Conservation (phyloP, 1,140 invertebrate species). For the Marisa cornuarietis region DNA sequence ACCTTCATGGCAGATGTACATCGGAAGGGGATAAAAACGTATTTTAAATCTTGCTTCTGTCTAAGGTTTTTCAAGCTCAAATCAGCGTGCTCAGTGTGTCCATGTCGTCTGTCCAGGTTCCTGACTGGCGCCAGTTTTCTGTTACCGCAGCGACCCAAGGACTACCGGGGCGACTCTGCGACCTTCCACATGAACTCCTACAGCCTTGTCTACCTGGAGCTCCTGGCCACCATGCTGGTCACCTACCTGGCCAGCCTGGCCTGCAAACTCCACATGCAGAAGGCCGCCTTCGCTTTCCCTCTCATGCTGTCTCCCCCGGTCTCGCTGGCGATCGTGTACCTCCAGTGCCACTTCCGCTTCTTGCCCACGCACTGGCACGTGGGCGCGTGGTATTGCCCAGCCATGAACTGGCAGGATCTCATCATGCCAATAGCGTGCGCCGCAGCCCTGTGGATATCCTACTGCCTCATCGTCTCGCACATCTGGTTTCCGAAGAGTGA, state of each 20-base stretch:
- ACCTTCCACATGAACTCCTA: constrained; percentile 36
- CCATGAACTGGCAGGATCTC: constrained; percentile 28
- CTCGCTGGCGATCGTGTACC: constrained; percentile 44
- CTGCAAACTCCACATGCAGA: constrained; percentile 64
- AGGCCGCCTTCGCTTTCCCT: constrained; percentile 56
- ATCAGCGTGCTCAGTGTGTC: constrained; percentile 26
- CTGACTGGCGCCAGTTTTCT: constrained; percentile 17
- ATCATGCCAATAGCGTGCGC: constrained; percentile 64
- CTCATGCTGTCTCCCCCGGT: constrained; percentile 53
- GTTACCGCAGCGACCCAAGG: constrained; percentile 12
- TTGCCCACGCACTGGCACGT: constrained; percentile 49
- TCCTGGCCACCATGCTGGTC: constrained; percentile 52
- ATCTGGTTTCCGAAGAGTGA: constrained; percentile 99
- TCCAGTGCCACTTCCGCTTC: constrained; percentile 52
- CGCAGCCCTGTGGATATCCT: constrained; percentile 86
- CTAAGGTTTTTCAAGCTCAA: constrained; percentile 21
- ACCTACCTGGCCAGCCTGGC: constrained; percentile 59
- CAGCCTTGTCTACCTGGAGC: constrained; percentile 56
- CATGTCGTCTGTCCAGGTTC: constrained; percentile 10
- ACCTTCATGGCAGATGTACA: background rate
- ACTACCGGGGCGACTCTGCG: background rate
- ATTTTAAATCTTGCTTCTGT: background rate
- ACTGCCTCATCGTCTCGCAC: constrained; percentile 95
- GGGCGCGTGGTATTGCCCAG: constrained; percentile 49
- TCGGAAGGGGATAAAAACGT: constrained; percentile 31